Percentiles rank a stretch among this genome's conserved stretches.
Evolutionary conservation across 2,888 invertebrate genomes (phyloP).

Genomic region (Lacanobia wlatinum): DNA sequence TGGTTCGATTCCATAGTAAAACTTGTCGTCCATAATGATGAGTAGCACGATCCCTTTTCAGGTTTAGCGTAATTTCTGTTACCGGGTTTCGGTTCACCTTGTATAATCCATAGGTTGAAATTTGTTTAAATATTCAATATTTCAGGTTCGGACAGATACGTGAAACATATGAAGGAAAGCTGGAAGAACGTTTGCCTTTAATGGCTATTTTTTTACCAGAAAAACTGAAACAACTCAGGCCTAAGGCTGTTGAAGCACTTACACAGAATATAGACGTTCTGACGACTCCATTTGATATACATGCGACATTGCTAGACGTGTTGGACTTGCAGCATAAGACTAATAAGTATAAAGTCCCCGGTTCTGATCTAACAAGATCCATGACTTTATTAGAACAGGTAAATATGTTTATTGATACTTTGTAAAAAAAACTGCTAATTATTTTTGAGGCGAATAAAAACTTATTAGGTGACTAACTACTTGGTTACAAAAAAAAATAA

Average conservation of each 20-base stretch:
- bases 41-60: no score
- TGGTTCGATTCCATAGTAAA: no score
- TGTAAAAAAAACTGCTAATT: neutral
- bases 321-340: conserved; percentile 86
- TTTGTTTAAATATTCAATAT: neutral
- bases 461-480: no score
- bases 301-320: conserved; percentile 92
- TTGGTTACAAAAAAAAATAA: no score
- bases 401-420: neutral
- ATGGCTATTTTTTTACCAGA: conserved; percentile 95
- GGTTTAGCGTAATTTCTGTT: no score
- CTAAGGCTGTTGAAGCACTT: conserved; percentile 91
- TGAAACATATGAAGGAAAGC: conserved; percentile 96
- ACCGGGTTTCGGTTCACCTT: no score
- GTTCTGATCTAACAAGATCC: conserved; percentile 90
- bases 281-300: conserved; percentile 97
- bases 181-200: conserved; percentile 97
- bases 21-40: neutral
- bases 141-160: conserved; percentile 94
- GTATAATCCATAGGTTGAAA: neutral
- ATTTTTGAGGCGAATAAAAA: no score
- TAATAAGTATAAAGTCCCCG: conserved; percentile 79
- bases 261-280: conserved; percentile 93
- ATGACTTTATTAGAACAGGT: conserved; percentile 92
- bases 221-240: conserved; percentile 92